Evolutionary conservation across 2,113 vertebrate genomes (phyloP), one percentile per base, ranked within the genome.

Genomic region (Orcinus orca): DNA sequence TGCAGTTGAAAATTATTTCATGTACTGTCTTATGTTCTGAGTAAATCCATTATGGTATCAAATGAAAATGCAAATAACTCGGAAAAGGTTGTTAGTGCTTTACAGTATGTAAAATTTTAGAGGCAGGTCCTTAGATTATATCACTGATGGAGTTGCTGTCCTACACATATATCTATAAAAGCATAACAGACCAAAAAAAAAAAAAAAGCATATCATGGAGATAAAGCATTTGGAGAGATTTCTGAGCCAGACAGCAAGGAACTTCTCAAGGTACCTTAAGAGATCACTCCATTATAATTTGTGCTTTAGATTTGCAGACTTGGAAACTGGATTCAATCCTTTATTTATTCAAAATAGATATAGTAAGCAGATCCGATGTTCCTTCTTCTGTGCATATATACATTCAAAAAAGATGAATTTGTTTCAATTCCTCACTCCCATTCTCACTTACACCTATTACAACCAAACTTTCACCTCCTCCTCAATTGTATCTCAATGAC

Each of bases 1-100:
- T 65, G 20, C 38, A 79, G 33, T 31, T 95, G 65, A 95, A 96
- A 82, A 73, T 88, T 88, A 50, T 77, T 90, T 65, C 90, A 96
- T 50, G 21, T 21, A 62, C 93, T 93, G 8, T 67, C 36, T 44
- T 90, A 18, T 25, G 11, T 83, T 63, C 26, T 95, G 55, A 84
- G 71, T 38, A 88, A 91, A 96, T 53, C 17, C 15, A 84, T 79
- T 63, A 73, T 71, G 8, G 10, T 29, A 47, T 65, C 33, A 95
- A 93, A 65, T 41, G 17, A 73, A 95, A 62, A 44, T 6, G 0
- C 25, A 60, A 86, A 38, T 55, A 85, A 25, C 2, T 84, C 53
- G 70, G 38, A 86, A 79, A 65, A 84, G 70, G 13, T 63, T 65
- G 83, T 83, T 85, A 18, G 62, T n/a, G 8, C 23, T 74, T 87